Conservation (phyloP, 2,113 vertebrate genomes). For the Calypte anna region DNA sequence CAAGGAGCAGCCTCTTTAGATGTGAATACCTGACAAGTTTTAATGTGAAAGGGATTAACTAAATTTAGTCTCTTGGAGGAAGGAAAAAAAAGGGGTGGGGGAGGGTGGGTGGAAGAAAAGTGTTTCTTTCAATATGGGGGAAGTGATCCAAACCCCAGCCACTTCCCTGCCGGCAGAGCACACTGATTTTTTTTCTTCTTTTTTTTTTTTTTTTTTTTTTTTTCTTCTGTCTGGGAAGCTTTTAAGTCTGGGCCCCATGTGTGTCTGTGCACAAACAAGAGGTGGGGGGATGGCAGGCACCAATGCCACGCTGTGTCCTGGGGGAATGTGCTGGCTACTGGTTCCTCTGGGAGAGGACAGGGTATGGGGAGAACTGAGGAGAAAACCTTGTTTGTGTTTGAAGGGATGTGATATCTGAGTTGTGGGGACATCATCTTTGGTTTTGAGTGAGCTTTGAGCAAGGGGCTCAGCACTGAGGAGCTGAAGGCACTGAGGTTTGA, state of each 20-base stretch:
- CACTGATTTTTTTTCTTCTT: conserved; percentile 7
- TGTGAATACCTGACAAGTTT: conserved; percentile 72
- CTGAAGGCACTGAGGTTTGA: background rate
- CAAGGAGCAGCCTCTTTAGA: conserved; percentile 59
- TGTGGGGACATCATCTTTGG: fast-evolving
- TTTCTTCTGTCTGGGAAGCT: conserved; percentile 38
- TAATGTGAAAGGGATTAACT: conserved; percentile 69
- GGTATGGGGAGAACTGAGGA: background rate
- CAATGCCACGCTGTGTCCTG: background rate
- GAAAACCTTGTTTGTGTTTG: background rate
- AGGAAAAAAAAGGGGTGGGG: background rate
- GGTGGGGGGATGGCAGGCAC: background rate
- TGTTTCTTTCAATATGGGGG: conserved; percentile 26
- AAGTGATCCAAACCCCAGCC: conserved; percentile 47
- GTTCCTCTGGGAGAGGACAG: background rate
- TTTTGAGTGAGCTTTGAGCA: background rate
- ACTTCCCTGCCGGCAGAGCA: conserved; percentile 34
- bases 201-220: conserved; percentile 26
- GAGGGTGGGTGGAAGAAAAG: background rate
- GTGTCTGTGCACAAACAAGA: conserved; percentile 32
- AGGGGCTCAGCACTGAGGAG: background rate
- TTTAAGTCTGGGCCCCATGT: conserved; percentile 39
- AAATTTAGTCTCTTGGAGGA: conserved; percentile 63
- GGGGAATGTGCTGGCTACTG: fast-evolving
- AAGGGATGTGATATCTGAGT: background rate